phyloP scores from a whole-genome alignment of 2,888 invertebrate genomes.

The Himalopsyche tibetana region DNA sequence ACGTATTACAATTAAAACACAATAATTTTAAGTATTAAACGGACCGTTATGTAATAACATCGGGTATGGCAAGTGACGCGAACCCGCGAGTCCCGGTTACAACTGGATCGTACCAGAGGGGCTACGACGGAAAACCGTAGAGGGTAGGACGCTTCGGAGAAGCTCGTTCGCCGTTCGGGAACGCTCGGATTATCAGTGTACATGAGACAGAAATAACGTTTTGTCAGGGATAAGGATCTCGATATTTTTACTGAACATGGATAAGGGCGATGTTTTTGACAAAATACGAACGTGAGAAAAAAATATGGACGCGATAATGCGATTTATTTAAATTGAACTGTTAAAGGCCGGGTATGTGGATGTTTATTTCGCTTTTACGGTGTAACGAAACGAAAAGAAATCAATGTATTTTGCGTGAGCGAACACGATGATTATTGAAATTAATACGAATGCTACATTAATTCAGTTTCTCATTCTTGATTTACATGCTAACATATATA shows the following conservation, averaged over 20 bases:
- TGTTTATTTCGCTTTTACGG: conserved; percentile 32
- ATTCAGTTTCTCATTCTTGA: conserved; percentile 18
- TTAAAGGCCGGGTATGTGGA: conserved; percentile 36
- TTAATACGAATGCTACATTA: conserved; percentile 3
- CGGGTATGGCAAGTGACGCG: conserved; percentile 59
- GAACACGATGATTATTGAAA: conserved; percentile 29
- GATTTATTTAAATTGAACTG: conserved; percentile 43
- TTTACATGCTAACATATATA: background rate
- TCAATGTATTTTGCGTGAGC: conserved; percentile 32
- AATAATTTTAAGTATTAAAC: conserved; percentile 52
- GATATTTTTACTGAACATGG: conserved; percentile 56
- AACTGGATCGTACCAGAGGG: conserved; percentile 58
- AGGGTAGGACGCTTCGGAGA: conserved; percentile 54
- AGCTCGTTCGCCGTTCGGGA: conserved; percentile 49
- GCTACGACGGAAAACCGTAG: conserved; percentile 60
- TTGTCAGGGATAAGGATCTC: conserved; percentile 56
- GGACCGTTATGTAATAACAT: conserved; percentile 63
- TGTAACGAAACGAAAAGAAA: conserved; percentile 21
- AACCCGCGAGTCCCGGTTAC: conserved; percentile 61
- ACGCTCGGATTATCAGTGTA: conserved; percentile 48
- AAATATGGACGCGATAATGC: conserved; percentile 40
- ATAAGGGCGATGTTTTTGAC: conserved; percentile 58
- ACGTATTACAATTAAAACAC: conserved; percentile 53
- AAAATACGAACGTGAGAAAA: conserved; percentile 48
- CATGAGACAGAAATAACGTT: conserved; percentile 55